Evolutionary conservation across 2,113 vertebrate species (phyloP).

Genomic region (Mustelus asterias): DNA sequence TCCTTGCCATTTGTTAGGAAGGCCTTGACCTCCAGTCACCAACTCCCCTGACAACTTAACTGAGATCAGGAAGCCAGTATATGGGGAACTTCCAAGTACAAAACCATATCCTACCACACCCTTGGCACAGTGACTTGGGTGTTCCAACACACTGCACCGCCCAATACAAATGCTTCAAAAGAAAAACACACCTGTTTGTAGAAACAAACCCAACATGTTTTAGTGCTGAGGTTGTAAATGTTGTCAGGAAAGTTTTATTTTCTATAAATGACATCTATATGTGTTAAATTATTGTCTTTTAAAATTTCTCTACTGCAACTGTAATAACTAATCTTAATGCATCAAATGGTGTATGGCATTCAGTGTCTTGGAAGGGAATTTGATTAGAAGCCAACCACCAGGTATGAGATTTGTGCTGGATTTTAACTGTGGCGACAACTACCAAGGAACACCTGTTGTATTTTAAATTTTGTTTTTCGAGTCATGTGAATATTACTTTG

Average conservation of each 20-base stretch:
- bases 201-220: background rate
- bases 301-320: background rate
- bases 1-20: background rate
- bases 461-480: background rate
- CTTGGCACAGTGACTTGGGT: background rate
- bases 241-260: background rate
- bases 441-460: background rate
- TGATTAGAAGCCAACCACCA: background rate
- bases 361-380: background rate
- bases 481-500: background rate
- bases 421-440: background rate
- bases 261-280: background rate
- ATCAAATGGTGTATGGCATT: background rate
- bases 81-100: conserved; percentile 15
- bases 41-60: background rate
- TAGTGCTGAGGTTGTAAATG: background rate
- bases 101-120: conserved; percentile 34
- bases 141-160: conserved; percentile 1
- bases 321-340: background rate
- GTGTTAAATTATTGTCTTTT: background rate
- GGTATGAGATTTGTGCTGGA: background rate
- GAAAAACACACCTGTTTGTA: conserved; percentile 3
- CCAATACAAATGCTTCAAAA: background rate
- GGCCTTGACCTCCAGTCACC: conserved; percentile 28
- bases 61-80: conserved; percentile 18